These are phyloP conservation scores for Pseudolycoriella hygida DNA, from an alignment of 2,888 invertebrate species.

Conservation along the genomic window DNA sequence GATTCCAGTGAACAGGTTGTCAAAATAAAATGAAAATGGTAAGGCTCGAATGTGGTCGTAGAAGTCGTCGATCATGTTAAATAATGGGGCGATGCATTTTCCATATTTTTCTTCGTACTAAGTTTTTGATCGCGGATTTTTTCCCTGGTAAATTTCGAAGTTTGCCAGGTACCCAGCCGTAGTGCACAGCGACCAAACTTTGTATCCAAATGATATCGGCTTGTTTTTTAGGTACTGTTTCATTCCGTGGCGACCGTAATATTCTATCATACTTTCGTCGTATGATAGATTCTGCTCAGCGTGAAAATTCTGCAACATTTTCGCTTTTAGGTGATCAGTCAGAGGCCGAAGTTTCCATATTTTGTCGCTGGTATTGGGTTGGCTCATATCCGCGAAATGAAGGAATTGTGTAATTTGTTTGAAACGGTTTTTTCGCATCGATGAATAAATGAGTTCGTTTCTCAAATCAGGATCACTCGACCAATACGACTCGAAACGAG, in stretches of 20 bases:
- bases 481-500: too few relatives aligned
- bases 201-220: too few relatives aligned
- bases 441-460: slow-evolving; percentile 5
- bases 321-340: slow-evolving; percentile 10
- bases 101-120: slow-evolving; percentile 14
- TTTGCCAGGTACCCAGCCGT: too few relatives aligned
- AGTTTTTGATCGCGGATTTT: slow-evolving; percentile 13
- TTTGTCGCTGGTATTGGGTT: slow-evolving; percentile 12
- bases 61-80: slow-evolving; percentile 11
- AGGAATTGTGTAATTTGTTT: slow-evolving; percentile 7
- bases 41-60: slow-evolving; percentile 9
- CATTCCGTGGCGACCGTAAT: too few relatives aligned
- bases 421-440: slow-evolving; percentile 8
- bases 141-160: too few relatives aligned
- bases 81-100: slow-evolving; percentile 13
- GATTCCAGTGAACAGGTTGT: slow-evolving; percentile 12
- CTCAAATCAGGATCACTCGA: too few relatives aligned
- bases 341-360: slow-evolving; percentile 15
- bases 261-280: slow-evolving; percentile 10
- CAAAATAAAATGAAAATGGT: too few relatives aligned
- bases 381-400: slow-evolving; percentile 5
- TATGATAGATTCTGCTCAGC: too few relatives aligned
- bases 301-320: slow-evolving; percentile 10
- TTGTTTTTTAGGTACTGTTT: too few relatives aligned
- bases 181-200: too few relatives aligned